Evolutionary conservation across 1,140 invertebrate genomes (phyloP).

Genomic region (Drosophila ambigua): DNA sequence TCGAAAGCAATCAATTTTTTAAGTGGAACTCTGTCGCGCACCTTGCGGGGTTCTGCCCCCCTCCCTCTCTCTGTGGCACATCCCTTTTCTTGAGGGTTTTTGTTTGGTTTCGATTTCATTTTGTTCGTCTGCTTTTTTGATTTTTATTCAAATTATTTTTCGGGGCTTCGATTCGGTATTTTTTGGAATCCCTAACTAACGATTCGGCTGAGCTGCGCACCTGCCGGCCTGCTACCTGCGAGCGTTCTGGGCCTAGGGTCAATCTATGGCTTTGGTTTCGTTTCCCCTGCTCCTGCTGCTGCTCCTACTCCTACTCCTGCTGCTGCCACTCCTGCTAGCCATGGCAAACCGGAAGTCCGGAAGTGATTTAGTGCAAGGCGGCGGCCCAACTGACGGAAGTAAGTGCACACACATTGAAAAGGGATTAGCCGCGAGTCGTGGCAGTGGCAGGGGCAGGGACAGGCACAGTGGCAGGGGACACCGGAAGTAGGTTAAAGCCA

Average conservation of each 20-base stretch:
- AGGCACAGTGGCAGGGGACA: neutral
- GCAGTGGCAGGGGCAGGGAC: neutral
- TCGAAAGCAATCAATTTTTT: constrained; percentile 81
- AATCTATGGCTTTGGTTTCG: too few species aligned
- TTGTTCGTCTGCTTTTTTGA: constrained; percentile 44
- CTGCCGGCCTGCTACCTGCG: too few species aligned
- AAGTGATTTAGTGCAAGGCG: constrained; percentile 76
- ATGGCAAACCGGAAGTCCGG: constrained; percentile 75
- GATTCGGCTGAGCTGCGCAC: neutral
- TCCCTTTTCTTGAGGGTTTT: constrained; percentile 52
- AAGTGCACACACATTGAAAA: constrained; percentile 54
- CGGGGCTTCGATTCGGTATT: neutral
- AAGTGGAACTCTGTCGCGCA: constrained; percentile 74
- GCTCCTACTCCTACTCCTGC: constrained; percentile 51
- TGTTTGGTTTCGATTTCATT: constrained; percentile 80
- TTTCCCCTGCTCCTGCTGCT: too few species aligned
- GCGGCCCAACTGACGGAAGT: constrained; percentile 64
- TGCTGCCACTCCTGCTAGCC: constrained; percentile 50
- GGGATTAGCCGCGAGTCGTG: constrained; percentile 56
- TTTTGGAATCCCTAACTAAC: neutral
- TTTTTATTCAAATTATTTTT: constrained; percentile 81
- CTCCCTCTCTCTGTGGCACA: constrained; percentile 20
- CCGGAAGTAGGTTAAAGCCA: constrained; percentile 65
- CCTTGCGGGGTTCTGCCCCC: constrained; percentile 39
- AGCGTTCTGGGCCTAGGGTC: too few species aligned